These are phyloP conservation scores for Etheostoma spectabile DNA, from an alignment of 2,113 vertebrate genomes.

Conservation along the genomic window DNA sequence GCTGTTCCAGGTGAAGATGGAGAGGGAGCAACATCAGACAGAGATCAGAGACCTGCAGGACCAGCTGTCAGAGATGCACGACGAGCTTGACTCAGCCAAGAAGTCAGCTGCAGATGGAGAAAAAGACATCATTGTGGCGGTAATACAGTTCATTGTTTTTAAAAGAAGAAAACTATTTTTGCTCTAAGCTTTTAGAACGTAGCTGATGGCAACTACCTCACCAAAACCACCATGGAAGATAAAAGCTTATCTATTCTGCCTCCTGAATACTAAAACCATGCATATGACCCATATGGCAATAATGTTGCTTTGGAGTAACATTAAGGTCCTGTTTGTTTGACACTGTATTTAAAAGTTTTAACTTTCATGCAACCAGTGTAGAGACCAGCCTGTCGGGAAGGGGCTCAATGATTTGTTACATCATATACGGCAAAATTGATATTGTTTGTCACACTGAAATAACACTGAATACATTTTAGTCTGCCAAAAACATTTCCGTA, in stretches of 20 bases:
- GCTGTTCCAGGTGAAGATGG: constrained; percentile 98
- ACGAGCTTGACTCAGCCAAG: constrained; percentile 93
- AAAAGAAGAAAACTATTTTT: neutral
- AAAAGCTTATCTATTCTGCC: neutral
- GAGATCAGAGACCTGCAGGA: constrained; percentile 98
- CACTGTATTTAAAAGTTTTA: neutral
- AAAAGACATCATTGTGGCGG: constrained; percentile 89
- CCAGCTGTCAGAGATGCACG: constrained; percentile 99
- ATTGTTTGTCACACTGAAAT: neutral
- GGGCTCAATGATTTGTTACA: neutral
- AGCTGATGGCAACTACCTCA: neutral
- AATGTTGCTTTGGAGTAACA: neutral
- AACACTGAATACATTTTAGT: neutral
- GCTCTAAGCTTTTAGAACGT: neutral
- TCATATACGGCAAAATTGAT: neutral
- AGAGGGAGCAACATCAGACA: constrained; percentile 93
- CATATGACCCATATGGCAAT: neutral
- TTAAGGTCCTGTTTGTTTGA: constrained; percentile 14
- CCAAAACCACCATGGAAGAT: neutral
- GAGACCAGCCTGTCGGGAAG: neutral
- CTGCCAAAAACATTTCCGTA: neutral
- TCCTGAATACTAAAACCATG: neutral
- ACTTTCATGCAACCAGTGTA: neutral
- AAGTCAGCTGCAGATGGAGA: constrained; percentile 84
- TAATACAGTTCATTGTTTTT: constrained; percentile 62